Evolutionary conservation across 2,888 invertebrate species (phyloP).

Genomic region (Trisateles emortualis): DNA sequence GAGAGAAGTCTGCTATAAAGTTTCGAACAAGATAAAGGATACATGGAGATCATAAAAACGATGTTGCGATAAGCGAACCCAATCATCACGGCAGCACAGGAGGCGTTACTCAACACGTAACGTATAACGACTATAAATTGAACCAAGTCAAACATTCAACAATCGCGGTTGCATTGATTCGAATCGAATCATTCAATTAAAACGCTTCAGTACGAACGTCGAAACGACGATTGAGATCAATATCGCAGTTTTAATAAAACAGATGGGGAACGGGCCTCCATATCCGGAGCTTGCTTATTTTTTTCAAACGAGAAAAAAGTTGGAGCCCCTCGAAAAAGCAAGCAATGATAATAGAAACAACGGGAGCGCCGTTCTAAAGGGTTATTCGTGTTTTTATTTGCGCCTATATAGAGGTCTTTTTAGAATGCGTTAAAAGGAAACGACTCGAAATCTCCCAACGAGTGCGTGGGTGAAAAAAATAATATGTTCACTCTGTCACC

Average conservation of each 20-base stretch:
- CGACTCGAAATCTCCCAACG: slow-evolving; percentile 60
- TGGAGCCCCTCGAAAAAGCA: slow-evolving; percentile 72
- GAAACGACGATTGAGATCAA: slow-evolving; percentile 73
- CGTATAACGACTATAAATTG: slow-evolving; percentile 77
- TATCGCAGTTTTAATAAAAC: slow-evolving; percentile 85
- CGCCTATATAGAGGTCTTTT: slow-evolving; percentile 65
- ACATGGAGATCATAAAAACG: slow-evolving; percentile 54
- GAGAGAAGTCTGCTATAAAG: slow-evolving; percentile 5
- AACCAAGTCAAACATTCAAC: slow-evolving; percentile 76
- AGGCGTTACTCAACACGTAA: slow-evolving; percentile 72
- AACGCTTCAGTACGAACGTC: slow-evolving; percentile 56
- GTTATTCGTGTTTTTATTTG: slow-evolving; percentile 81
- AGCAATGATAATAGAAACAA: slow-evolving; percentile 84
- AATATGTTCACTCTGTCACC: slow-evolving; percentile 55
- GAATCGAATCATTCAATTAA: slow-evolving; percentile 76
- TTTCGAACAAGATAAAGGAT: slow-evolving; percentile 46
- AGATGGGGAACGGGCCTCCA: slow-evolving; percentile 77
- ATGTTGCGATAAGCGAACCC: slow-evolving; percentile 68
- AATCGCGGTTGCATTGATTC: slow-evolving; percentile 65
- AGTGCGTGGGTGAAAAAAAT: slow-evolving; percentile 68
- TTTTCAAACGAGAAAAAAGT: slow-evolving; percentile 70
- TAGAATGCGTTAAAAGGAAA: slow-evolving; percentile 76
- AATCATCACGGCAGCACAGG: slow-evolving; percentile 65
- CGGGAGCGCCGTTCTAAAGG: slow-evolving; percentile 74
- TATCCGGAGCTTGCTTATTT: slow-evolving; percentile 79